Evolutionary conservation across 2,888 invertebrate genomes (phyloP).

Genomic region (Hydrotaea cyrtoneurina): DNA sequence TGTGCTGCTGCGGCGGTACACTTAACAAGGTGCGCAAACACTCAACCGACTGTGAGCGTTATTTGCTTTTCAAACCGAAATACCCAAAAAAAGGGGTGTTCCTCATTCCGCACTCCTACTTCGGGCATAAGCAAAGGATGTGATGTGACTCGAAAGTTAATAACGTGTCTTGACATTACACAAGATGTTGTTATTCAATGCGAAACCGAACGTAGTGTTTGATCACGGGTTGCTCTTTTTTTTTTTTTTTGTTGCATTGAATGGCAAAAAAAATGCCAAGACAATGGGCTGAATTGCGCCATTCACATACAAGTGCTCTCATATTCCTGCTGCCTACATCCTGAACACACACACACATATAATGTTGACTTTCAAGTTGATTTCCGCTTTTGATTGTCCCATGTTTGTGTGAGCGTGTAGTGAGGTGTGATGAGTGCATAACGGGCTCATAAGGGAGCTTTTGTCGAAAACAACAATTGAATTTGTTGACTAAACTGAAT

Average conservation of each 20-base stretch:
- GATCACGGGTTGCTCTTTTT: conserved; percentile 15
- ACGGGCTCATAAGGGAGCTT: no score
- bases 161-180: conserved; percentile 63
- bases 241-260: not conserved
- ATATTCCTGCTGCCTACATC: not conserved
- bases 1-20: conserved; percentile 2
- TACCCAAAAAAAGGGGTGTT: conserved; percentile 55
- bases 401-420: no score
- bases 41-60: conserved; percentile 66
- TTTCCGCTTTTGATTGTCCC: conserved; percentile 10
- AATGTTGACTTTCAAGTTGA: conserved; percentile 31
- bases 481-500: no score
- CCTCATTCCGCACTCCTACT: not conserved
- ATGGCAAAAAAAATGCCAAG: not conserved
- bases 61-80: conserved; percentile 46
- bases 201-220: conserved; percentile 19
- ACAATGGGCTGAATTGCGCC: not conserved
- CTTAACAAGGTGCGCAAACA: conserved; percentile 65
- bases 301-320: conserved; percentile 9
- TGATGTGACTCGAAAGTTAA: conserved; percentile 51
- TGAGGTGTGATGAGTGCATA: no score
- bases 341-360: not conserved
- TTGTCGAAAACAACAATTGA: no score
- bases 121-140: not conserved
- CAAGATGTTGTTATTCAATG: conserved; percentile 54